Conservation (phyloP, 2,113 vertebrate genomes). For the Meleagris gallopavo region DNA sequence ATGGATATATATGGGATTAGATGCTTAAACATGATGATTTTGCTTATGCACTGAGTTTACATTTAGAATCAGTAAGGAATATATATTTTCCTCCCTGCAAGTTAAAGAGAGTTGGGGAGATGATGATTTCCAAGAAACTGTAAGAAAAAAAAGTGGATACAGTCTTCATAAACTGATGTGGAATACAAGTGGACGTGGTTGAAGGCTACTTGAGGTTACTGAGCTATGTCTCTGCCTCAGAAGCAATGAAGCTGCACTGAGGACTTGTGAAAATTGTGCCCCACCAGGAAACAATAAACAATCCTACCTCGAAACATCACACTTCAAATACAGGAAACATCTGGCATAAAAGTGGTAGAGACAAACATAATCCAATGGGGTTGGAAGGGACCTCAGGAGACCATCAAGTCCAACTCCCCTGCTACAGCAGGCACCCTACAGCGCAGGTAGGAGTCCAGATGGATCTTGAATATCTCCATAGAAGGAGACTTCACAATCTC, state of each 20-base stretch:
- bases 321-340: neutral
- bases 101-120: neutral
- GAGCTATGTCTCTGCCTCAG: too few relatives aligned
- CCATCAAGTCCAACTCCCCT: too few relatives aligned
- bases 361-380: neutral
- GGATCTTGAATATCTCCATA: too few relatives aligned
- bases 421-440: too few relatives aligned
- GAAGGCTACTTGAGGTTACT: neutral
- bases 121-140: neutral
- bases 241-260: neutral
- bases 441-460: too few relatives aligned
- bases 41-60: neutral
- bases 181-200: neutral
- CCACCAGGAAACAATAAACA: rapidly evolving
- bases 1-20: constrained; percentile 24
- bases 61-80: neutral
- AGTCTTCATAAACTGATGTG: neutral
- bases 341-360: neutral
- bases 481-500: too few relatives aligned
- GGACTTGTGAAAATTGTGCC: neutral
- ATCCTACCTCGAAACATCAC: neutral
- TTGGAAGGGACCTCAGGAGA: neutral
- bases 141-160: neutral
- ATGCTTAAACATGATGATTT: neutral
- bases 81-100: neutral